phyloP scores from a whole-genome alignment of 2,888 invertebrate species.

The Neria commutata region DNA sequence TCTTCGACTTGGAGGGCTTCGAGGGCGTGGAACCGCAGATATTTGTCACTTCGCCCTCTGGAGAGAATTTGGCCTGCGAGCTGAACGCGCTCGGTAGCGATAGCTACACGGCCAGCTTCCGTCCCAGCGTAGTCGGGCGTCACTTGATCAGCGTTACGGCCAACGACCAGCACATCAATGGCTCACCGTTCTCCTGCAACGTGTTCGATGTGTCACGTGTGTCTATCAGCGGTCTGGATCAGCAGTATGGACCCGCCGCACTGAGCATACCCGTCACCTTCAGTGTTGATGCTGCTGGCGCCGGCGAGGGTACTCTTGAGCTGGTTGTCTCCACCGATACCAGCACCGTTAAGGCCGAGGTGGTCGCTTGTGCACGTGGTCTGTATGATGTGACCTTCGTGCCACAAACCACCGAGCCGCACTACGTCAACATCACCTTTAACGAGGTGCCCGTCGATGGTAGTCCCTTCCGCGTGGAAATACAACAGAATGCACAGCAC shows the following conservation, averaged over 20 bases:
- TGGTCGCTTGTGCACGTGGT: conserved; percentile 85
- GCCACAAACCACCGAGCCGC: conserved; percentile 86
- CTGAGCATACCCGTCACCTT: conserved; percentile 88
- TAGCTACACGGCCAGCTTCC: conserved; percentile 78
- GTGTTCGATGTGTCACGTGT: conserved; percentile 91
- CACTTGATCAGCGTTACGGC: conserved; percentile 83
- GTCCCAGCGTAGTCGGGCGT: conserved; percentile 85
- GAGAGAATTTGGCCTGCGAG: conserved; percentile 76
- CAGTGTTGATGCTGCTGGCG: conserved; percentile 92
- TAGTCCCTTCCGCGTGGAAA: conserved; percentile 86
- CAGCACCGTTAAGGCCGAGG: conserved; percentile 89
- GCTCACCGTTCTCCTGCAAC: conserved; percentile 93
- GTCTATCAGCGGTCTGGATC: conserved; percentile 72
- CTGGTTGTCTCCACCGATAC: conserved; percentile 89
- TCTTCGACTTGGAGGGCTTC: conserved; percentile 66
- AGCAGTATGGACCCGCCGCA: conserved; percentile 59
- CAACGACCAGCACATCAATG: conserved; percentile 83
- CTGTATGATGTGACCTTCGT: conserved; percentile 92
- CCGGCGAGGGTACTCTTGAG: conserved; percentile 92
- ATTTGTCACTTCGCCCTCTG: conserved; percentile 83
- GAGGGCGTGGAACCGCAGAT: conserved; percentile 71
- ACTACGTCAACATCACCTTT: conserved; percentile 92
- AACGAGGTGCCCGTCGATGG: conserved; percentile 91
- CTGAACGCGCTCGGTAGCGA: conserved; percentile 71
- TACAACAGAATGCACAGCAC: conserved; percentile 74